Conservation (phyloP, 2,797 vertebrate species). For the Acanthurus tractus region DNA sequence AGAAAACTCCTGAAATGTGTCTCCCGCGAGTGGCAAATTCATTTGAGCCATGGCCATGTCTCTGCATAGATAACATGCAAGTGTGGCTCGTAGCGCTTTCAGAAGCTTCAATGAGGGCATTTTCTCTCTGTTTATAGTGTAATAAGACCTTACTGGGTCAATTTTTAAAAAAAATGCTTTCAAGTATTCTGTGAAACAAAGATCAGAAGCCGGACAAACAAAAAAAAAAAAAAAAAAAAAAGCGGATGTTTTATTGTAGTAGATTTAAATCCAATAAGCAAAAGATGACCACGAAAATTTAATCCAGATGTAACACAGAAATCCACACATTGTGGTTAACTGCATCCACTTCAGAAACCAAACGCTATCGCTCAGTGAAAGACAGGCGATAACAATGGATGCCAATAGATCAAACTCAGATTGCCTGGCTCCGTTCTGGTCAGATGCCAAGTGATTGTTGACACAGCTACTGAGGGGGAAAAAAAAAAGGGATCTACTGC, state of each 20-base stretch:
- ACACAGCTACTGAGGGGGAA: constrained; percentile 35
- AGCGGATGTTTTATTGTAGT: constrained; percentile 5
- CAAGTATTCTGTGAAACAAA: background rate
- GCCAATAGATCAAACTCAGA: constrained; percentile 59
- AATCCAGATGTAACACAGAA: constrained; percentile 20
- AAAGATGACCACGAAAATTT: constrained; percentile 22
- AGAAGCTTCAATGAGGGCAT: constrained; percentile 30
- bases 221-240: too few species aligned
- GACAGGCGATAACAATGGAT: constrained; percentile 50
- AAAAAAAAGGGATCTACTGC: constrained; percentile 16
- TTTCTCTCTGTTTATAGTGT: constrained; percentile 31
- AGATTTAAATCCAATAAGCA: constrained; percentile 15
- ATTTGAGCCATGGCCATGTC: constrained; percentile 52
- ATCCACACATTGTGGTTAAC: constrained; percentile 15
- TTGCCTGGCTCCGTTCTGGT: constrained; percentile 45
- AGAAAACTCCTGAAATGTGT: constrained; percentile 64
- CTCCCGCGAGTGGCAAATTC: constrained; percentile 55
- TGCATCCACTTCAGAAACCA: constrained; percentile 25
- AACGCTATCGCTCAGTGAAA: constrained; percentile 30
- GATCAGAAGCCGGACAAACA: background rate
- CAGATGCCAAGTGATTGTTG: constrained; percentile 59
- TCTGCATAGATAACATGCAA: constrained; percentile 42
- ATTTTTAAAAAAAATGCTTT: background rate
- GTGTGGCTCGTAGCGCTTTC: constrained; percentile 20
- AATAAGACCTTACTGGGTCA: constrained; percentile 35